Evolutionary conservation across 2,113 vertebrate species (phyloP).

Genomic region (Pimephales promelas): DNA sequence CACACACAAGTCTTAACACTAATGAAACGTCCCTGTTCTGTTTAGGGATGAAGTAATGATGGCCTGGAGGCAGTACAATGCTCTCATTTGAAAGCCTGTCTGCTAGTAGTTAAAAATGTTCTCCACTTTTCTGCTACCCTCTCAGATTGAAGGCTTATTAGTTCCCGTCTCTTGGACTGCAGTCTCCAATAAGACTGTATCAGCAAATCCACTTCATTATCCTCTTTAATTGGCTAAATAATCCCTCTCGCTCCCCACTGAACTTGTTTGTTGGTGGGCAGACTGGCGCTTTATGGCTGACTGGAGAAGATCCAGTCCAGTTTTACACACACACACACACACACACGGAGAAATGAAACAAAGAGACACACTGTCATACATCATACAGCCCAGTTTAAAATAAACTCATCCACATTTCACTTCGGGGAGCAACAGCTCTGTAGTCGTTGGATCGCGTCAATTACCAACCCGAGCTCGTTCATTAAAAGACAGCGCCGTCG

Average conservation of each 20-base stretch:
- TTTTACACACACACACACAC: background rate
- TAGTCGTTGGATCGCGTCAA: background rate
- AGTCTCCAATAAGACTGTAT: conserved; percentile 43
- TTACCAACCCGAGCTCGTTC: background rate
- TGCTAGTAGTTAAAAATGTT: conserved; percentile 46
- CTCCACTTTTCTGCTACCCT: conserved; percentile 4
- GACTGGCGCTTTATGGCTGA: background rate
- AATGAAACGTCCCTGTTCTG: conserved; percentile 22
- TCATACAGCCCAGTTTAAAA: background rate
- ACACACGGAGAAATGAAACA: conserved; percentile 9
- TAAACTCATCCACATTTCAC: background rate
- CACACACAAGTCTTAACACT: background rate
- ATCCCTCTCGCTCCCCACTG: conserved; percentile 35
- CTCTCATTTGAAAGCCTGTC: conserved; percentile 37
- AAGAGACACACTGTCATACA: background rate
- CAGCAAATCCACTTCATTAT: conserved; percentile 56
- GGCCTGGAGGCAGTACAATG: conserved; percentile 30
- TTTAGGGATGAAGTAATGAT: conserved; percentile 34
- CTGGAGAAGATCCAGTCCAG: background rate
- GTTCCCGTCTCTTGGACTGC: conserved; percentile 45
- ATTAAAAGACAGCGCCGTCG: background rate
- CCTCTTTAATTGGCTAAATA: conserved; percentile 54
- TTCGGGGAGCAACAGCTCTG: background rate
- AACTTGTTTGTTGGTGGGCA: conserved; percentile 18
- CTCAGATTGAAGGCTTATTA: conserved; percentile 53